Percentiles rank a stretch among this genome's conserved stretches.
Conservation (phyloP, 2,888 invertebrate genomes). For the Sylvicola fuscatus region DNA sequence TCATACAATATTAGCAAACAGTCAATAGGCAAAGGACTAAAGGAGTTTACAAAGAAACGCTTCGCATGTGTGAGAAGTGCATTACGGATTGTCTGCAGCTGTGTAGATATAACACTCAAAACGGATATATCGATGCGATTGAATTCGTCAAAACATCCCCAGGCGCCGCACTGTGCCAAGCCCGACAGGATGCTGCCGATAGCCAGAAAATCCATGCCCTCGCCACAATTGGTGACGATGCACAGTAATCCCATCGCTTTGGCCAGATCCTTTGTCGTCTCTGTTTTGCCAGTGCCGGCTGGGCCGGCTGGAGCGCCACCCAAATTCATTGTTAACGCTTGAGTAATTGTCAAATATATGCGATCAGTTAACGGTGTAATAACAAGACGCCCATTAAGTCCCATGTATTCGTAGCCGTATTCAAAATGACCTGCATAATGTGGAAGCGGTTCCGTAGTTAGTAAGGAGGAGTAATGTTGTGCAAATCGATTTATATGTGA, state of each 20-base stretch:
- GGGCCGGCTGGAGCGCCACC: conserved; percentile 78
- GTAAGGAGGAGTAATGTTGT: too few relatives aligned
- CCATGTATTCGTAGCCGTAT: conserved; percentile 93
- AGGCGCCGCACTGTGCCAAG: conserved; percentile 43
- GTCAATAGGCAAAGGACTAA: neutral
- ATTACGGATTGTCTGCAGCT: conserved; percentile 72
- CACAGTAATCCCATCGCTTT: conserved; percentile 70
- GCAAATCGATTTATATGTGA: too few relatives aligned
- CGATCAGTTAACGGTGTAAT: conserved; percentile 84
- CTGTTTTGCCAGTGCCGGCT: conserved; percentile 47
- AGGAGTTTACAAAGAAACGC: conserved; percentile 41
- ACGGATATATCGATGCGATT: conserved; percentile 85
- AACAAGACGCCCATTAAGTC: conserved; percentile 73
- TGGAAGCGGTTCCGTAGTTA: too few relatives aligned
- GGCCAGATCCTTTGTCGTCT: conserved; percentile 79
- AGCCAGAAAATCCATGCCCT: conserved; percentile 81
- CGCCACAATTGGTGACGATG: conserved; percentile 80
- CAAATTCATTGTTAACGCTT: conserved; percentile 76
- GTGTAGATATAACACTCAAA: conserved; percentile 80
- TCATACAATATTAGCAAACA: conserved; percentile 3
- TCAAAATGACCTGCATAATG: conserved; percentile 45
- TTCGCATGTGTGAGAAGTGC: conserved; percentile 56
- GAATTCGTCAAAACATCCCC: conserved; percentile 94
- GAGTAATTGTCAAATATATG: conserved; percentile 82
- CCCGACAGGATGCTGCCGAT: conserved; percentile 51